A percentile compares a stretch with the other conserved stretches of the same genome.
Conservation (phyloP, 2,888 invertebrate species). For the Timema cristinae region DNA sequence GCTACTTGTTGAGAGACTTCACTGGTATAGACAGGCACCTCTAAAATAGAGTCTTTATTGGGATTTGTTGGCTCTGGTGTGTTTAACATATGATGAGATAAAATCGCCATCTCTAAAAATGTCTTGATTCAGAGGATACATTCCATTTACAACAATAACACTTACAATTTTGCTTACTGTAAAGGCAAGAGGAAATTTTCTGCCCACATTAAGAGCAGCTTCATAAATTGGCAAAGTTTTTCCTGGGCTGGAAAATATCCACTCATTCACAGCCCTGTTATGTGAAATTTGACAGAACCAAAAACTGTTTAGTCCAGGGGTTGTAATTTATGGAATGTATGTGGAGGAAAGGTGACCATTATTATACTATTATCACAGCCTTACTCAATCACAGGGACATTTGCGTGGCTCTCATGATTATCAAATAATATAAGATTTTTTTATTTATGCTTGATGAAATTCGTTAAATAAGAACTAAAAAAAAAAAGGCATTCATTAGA, state of each 20-base stretch:
- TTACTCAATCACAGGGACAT: constrained; percentile 3
- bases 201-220: background rate
- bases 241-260: background rate
- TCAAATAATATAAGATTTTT: background rate
- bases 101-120: constrained; percentile 8
- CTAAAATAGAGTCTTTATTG: too few species aligned
- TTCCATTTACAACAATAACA: background rate
- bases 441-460: constrained; percentile 28
- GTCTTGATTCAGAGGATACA: constrained; percentile 7
- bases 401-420: constrained; percentile 20
- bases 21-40: too few species aligned
- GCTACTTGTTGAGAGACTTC: too few species aligned
- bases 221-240: background rate
- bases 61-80: too few species aligned
- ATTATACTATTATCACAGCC: constrained; percentile 40
- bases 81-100: constrained; percentile 1
- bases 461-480: constrained; percentile 16
- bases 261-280: constrained; percentile 9
- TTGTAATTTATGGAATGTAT: constrained; percentile 40
- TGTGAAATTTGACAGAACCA: constrained; percentile 40
- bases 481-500: constrained; percentile 14
- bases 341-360: constrained; percentile 41
- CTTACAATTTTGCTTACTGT: background rate
- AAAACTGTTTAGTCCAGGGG: constrained; percentile 38
- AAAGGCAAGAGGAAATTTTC: background rate